phyloP scores from a whole-genome alignment of 2,113 vertebrate genomes.

The Pao palembangensis region DNA sequence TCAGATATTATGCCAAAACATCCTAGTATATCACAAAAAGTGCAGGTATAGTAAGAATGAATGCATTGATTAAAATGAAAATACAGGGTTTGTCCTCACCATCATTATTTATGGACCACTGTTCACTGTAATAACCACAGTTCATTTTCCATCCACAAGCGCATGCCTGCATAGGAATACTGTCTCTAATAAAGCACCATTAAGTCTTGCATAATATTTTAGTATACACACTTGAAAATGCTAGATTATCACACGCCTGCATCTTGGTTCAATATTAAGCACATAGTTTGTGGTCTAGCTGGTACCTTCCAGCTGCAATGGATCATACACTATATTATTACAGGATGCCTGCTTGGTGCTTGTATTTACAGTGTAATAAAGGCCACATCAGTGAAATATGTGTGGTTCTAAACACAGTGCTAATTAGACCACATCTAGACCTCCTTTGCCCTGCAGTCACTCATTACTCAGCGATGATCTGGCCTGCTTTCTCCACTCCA shows the following conservation, averaged over 20 bases:
- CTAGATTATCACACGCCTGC: not conserved
- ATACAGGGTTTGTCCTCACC: no score
- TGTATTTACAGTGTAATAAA: slow-evolving; percentile 48
- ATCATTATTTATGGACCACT: no score
- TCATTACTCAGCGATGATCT: slow-evolving; percentile 60
- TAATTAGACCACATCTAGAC: slow-evolving; percentile 64
- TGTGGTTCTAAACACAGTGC: slow-evolving; percentile 53
- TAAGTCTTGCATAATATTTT: slow-evolving; percentile 6
- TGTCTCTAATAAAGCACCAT: not conserved
- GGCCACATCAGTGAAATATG: slow-evolving; percentile 48
- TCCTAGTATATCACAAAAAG: no score
- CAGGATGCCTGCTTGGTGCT: slow-evolving; percentile 30
- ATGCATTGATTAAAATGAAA: no score
- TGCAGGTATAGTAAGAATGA: no score
- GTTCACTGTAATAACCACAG: not conserved
- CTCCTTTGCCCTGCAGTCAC: slow-evolving; percentile 57
- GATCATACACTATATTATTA: slow-evolving; percentile 26
- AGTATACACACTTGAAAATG: slow-evolving; percentile 1
- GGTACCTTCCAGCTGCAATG: slow-evolving; percentile 22
- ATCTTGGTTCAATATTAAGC: slow-evolving; percentile 3
- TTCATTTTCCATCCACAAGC: not conserved
- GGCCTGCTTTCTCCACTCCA: slow-evolving; percentile 35
- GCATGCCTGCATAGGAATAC: not conserved
- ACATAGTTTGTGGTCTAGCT: slow-evolving; percentile 12
- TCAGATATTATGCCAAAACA: no score